Evolutionary conservation across 2,113 vertebrate species (phyloP), one percentile per base, ranked within the genome.

Genomic region (Ahaetulla prasina): DNA sequence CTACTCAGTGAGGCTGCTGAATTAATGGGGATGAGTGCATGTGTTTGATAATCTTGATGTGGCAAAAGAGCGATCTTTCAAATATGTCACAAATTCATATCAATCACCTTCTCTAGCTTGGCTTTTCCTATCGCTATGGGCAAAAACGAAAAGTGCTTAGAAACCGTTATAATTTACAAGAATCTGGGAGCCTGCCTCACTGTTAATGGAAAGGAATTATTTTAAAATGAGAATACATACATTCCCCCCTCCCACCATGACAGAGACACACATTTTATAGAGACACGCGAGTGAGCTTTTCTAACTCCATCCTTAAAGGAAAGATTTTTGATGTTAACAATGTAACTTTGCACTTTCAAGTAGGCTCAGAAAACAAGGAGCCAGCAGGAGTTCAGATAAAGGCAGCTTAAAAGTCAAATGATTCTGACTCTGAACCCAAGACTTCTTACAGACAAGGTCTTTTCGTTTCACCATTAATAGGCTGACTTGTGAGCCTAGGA

Each of bases 401-500:
- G 96, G 96, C 96, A 96, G 97, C 97, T 96, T 97, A 97, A 97
- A 97, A 97, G 97, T 97, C 96, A 96, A 96, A 97, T 97, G 96
- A 97, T 97, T 97, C 96, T 94, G 96, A 97, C 97, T 97, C 96
- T 96, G 96, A 97, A 96, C 95, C 97, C 88, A 93, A 96, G 96
- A 97, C 97, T 97, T 97, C 97, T 97, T 95, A 97, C 96, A 97
- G 95, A 95, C 93, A 88, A 95, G 97, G 96, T 97, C 97, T 93
- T 96, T 97, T 96, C 97, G 96, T 97, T 96, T 96, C 96, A 96
- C 97, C 96, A 97, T 97, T 97, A 97, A 96, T 95, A 95, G 97
- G 97, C 96, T 96, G 97, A 97, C 97, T 97, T 97, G 97, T 96
- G 96, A 97, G 96, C 96, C 95, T 95, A 89, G 96, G 96, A 97